Evolutionary conservation across 2,113 vertebrate species (phyloP).

Genomic region (Notarius quadriscutis): DNA sequence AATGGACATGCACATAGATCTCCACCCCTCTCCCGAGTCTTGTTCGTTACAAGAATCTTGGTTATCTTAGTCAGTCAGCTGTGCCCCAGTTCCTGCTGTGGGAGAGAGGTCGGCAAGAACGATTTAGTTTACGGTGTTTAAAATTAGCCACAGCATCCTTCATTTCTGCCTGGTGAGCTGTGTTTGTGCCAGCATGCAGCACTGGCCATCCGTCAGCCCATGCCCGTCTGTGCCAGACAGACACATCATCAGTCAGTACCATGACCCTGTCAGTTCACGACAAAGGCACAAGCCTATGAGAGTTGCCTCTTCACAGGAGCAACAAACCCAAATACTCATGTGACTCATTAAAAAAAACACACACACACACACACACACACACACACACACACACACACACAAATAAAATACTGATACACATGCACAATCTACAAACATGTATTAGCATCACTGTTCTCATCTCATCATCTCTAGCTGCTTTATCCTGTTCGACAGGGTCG

Average conservation of each 20-base stretch:
- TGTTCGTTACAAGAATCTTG: constrained; percentile 24
- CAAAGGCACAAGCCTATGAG: constrained; percentile 45
- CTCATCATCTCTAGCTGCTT: no score
- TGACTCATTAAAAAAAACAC: constrained; percentile 20
- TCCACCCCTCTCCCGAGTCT: background rate
- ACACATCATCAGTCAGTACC: constrained; percentile 66
- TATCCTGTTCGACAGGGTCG: no score
- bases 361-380: background rate
- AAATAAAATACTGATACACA: constrained; percentile 38
- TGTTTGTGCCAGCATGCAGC: constrained; percentile 60
- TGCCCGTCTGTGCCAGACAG: constrained; percentile 59
- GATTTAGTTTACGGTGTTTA: constrained; percentile 73
- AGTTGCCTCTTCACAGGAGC: constrained; percentile 51
- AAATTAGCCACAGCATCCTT: constrained; percentile 75
- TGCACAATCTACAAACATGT: background rate
- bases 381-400: background rate
- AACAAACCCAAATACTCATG: constrained; percentile 48
- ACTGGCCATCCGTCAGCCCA: constrained; percentile 64
- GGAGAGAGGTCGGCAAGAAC: constrained; percentile 55
- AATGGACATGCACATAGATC: background rate
- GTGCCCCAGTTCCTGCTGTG: constrained; percentile 64
- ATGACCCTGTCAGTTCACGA: constrained; percentile 57
- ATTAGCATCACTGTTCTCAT: background rate
- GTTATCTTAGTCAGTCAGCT: constrained; percentile 66
- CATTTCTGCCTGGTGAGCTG: constrained; percentile 66